Base-by-base conservation (phyloP, 2,113 vertebrate species). In the Physeter macrocephalus region DNA sequence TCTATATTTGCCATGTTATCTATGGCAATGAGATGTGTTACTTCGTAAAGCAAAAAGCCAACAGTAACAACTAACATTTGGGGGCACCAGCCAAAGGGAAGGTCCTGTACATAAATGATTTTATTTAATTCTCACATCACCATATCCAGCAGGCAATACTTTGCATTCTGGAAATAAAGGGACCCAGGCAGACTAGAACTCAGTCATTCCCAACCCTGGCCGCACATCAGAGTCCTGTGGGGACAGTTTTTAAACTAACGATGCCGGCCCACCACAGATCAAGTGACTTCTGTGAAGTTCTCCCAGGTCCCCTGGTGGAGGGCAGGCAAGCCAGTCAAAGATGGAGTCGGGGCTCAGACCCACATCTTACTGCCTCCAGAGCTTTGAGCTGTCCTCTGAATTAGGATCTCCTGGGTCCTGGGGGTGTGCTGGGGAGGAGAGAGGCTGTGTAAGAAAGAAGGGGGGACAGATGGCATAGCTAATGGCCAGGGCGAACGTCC, bases 401-500 rank as follows among this genome's bases (percentile, higher is more conserved):
- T 81, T 7, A 8, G 36, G 62, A 12, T 20, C 20, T 8, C 12
- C 0, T 0, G 75, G 62, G 27, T 25, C 62, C 25, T 29, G 1
- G 14, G 57, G 81, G 67, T 6, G 1, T 18, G 6, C 49, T 52
- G 34, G 11, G 9, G 29, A 5, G 1, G 74, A 29, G 43, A 77
- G 17, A 77, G 29, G 29, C 74, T 23, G 18, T 23, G 31, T 17
- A 34, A 9, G 66, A 72, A 21, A 29, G 46, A 54, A 36, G 59
- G 14, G 14, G 25, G 61, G 25, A 34, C 20, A n/a, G 49, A 67
- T 3, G 2, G 62, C 36, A 57, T 13, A 3, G 4, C 57, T 59
- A 39, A 8, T 8, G 43, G 85, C 8, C 0, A 1, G 23, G 31
- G 6, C 15, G 25, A 3, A 3, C 9, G 2, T 27, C 8, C 34